Base-by-base conservation (phyloP, 2,113 vertebrate genomes). In the Cinclus cinclus region DNA sequence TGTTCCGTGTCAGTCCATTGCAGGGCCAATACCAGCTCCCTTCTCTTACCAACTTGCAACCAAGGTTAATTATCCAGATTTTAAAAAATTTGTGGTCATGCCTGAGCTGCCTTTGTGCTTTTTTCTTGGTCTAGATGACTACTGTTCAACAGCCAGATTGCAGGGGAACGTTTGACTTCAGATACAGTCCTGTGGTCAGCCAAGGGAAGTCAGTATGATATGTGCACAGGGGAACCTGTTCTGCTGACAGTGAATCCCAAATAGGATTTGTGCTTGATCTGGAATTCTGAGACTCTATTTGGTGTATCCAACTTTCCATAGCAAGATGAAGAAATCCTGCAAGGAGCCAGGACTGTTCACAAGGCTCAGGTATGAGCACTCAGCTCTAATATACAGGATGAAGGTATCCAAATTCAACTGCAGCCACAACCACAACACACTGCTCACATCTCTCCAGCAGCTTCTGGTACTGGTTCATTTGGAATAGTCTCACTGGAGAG, bases 381-480 rank as follows among this genome's bases (percentile, higher is more conserved):
- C 8, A 22, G 3, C 21, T 84, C 24, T 39, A 70, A 46, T 10
- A n/a, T 5, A 2, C 4, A 11, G 10, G 13, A 10, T 15, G 24
- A 64, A 89, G 7, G 16, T 41, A 21, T 47, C 37, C n/a, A 24
- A n/a, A 74, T 46, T 37, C 12, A 62, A 65, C 58, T 12, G 24
- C 13, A 64, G 8, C 17, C 31, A 33, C 8, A 19, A 25, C 11
- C 0, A 0, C 17, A 41, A 31, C 1, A 23, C 2, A 4, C 8
- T 58, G n/a, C 30, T 78, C 21, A 39, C 11, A 52, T 60, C 9
- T 53, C 17, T 71, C 64, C 53, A 30, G 15, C 18, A 84, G 30
- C 15, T 70, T 70, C 31, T 78, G 8, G 4, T 83, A 41, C 10
- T 20, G 10, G 10, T 50, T 75, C 52, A 18, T 14, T 59, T 59